phyloP scores from a whole-genome alignment of 2,113 vertebrate species.

The Nothocercus nigrocapillus region DNA sequence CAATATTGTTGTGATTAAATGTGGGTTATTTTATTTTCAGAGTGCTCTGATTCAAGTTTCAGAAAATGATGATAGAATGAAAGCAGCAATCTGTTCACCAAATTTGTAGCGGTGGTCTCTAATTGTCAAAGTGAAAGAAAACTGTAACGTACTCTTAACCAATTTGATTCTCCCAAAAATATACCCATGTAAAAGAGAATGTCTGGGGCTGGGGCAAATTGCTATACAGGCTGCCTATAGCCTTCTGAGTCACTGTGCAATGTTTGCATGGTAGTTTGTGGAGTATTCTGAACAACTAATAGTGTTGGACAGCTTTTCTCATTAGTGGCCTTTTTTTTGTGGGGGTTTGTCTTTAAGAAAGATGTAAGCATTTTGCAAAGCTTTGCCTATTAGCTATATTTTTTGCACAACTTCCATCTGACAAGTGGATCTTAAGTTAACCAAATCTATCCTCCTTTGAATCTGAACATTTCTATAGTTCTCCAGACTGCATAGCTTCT shows the following conservation, averaged over 20 bases:
- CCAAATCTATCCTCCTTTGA: not conserved
- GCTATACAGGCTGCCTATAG: not conserved
- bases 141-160: not conserved
- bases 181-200: not conserved
- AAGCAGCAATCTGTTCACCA: not conserved
- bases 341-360: not conserved
- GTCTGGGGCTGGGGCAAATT: not conserved
- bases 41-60: not conserved
- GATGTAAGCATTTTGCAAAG: not conserved
- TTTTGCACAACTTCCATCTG: not conserved
- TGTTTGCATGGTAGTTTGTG: not conserved
- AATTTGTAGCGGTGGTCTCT: not conserved
- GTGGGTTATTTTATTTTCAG: not conserved
- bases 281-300: not conserved
- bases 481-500: not conserved
- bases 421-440: not conserved
- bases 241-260: not conserved
- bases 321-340: not conserved
- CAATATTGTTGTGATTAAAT: not conserved
- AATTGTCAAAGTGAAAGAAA: not conserved
- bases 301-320: not conserved
- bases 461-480: not conserved
- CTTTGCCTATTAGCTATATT: not conserved
- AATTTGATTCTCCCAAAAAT: not conserved
- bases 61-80: not conserved